A percentile compares a stretch with the other conserved stretches of the same genome.
Evolutionary conservation across 2,113 vertebrate genomes (phyloP).

Genomic region (Ginglymostoma cirratum): DNA sequence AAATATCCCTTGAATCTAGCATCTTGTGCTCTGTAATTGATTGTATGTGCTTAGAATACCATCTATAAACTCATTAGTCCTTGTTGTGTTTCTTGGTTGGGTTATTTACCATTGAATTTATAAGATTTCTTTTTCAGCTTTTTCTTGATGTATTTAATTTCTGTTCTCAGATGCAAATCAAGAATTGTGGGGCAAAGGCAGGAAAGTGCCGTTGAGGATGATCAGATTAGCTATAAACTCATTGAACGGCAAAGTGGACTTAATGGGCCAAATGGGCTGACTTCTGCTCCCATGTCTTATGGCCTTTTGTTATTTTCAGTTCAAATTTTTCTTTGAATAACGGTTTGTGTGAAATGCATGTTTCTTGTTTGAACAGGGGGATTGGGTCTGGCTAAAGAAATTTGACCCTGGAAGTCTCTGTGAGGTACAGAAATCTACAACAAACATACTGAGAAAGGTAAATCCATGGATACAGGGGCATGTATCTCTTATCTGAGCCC

Average conservation of each 20-base stretch:
- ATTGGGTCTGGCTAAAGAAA: slow-evolving; percentile 86
- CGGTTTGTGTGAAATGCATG: not conserved
- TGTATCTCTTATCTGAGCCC: not conserved
- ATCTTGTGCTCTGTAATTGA: not conserved
- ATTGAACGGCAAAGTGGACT: no score
- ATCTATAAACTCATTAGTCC: not conserved
- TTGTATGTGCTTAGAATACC: not conserved
- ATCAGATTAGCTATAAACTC: no score
- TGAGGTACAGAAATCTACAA: slow-evolving; percentile 65
- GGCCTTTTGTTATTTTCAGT: no score
- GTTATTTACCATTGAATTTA: not conserved
- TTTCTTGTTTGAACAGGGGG: slow-evolving; percentile 60
- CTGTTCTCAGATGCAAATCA: not conserved
- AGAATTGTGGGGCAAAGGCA: no score
- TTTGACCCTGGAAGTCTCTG: slow-evolving; percentile 57
- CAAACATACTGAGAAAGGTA: slow-evolving; percentile 77
- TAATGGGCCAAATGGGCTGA: no score
- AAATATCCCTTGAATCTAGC: no score
- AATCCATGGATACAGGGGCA: not conserved
- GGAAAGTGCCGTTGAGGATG: no score
- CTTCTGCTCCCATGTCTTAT: no score
- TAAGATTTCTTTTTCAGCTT: not conserved
- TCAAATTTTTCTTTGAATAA: no score
- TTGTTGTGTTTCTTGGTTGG: not conserved
- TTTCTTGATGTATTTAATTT: not conserved